phyloP scores from a whole-genome alignment of 2,113 vertebrate species.

The Diadophis punctatus region DNA sequence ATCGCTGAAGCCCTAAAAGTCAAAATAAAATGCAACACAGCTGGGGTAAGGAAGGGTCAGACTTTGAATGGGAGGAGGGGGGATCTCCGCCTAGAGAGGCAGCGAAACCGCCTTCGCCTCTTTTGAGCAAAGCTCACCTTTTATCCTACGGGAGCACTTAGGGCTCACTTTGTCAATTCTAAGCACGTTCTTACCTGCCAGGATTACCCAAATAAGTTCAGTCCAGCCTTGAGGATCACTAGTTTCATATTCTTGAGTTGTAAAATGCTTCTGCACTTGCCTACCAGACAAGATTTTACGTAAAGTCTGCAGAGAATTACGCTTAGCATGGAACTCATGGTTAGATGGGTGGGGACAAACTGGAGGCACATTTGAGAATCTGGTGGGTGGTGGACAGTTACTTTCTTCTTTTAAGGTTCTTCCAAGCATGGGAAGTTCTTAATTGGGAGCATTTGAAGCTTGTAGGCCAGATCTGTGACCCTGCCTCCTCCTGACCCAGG shows the following conservation, averaged over 20 bases:
- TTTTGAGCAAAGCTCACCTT: background rate
- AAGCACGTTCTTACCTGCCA: background rate
- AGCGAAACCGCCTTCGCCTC: background rate
- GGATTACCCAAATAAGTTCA: background rate
- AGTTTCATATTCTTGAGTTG: background rate
- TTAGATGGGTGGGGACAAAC: background rate
- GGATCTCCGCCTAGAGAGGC: background rate
- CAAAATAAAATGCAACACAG: slow-evolving; percentile 85
- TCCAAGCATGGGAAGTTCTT: background rate
- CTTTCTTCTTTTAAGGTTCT: background rate
- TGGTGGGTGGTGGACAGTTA: background rate
- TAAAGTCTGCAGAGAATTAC: background rate
- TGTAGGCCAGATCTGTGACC: background rate
- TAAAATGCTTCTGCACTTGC: background rate
- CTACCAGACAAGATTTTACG: background rate
- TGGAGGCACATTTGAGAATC: background rate
- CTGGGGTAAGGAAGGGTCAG: slow-evolving; percentile 75
- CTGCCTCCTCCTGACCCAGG: slow-evolving; percentile 61
- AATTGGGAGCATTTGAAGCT: background rate
- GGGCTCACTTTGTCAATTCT: background rate
- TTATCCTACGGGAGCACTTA: background rate
- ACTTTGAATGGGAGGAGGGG: background rate
- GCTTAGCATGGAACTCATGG: background rate
- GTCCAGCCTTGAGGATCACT: background rate
- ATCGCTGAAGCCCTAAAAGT: slow-evolving; percentile 84